A percentile compares a stretch with the other conserved stretches of the same genome.
These are phyloP conservation scores for Pseudochirops cupreus DNA, from an alignment of 2,797 vertebrate genomes.

Conservation along the genomic window DNA sequence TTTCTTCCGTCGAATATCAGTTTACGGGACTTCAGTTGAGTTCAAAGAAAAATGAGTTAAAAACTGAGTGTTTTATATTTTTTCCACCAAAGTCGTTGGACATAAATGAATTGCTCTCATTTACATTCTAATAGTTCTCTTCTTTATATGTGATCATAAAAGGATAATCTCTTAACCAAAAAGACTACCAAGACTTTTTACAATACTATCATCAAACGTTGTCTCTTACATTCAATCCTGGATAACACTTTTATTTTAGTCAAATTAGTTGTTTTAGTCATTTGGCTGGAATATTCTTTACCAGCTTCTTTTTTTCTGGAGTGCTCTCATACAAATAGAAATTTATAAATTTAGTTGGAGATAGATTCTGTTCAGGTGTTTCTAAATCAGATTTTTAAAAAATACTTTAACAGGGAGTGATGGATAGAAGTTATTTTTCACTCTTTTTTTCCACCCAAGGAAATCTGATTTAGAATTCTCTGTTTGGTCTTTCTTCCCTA, in stretches of 20 bases:
- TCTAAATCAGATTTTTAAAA: neutral
- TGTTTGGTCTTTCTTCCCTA: neutral
- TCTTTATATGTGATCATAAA: neutral
- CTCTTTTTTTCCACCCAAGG: neutral
- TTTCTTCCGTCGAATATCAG: neutral
- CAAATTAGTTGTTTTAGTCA: neutral
- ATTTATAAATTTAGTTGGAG: neutral
- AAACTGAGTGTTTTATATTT: neutral
- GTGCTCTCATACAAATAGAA: neutral
- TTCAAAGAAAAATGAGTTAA: neutral
- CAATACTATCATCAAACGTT: rapidly evolving
- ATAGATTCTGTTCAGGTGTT: neutral
- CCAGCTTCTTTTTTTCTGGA: neutral
- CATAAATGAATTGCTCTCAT: neutral
- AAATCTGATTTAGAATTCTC: neutral
- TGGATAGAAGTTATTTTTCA: neutral
- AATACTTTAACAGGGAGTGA: neutral
- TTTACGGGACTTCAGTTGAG: neutral
- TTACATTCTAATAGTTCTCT: neutral
- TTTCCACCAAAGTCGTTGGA: neutral
- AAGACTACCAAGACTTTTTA: neutral
- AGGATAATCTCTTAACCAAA: neutral
- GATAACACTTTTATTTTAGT: neutral
- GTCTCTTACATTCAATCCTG: neutral
- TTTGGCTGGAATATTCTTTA: neutral